A percentile compares a stretch with the other conserved stretches of the same genome.
Evolutionary conservation across 2,888 invertebrate genomes (phyloP).

Genomic region (Plutella xylostella): DNA sequence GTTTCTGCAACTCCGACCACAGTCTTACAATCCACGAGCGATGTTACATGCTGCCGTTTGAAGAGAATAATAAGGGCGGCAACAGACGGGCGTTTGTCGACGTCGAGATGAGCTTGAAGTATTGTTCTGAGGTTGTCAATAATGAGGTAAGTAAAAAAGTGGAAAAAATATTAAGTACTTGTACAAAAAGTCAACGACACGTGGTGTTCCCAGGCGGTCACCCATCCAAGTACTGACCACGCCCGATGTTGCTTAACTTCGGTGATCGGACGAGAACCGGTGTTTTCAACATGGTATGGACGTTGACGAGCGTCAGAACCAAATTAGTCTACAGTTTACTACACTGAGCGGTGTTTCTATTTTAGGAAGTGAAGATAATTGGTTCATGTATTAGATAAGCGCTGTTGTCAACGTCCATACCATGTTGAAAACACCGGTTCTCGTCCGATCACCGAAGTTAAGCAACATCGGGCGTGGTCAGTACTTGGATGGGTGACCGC

Average conservation of each 20-base stretch:
- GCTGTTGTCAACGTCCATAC: conserved; percentile 50
- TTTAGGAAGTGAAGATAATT: no score
- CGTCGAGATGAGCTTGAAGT: conserved; percentile 59
- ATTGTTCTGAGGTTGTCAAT: conserved; percentile 28
- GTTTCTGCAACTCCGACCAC: conserved; percentile 39
- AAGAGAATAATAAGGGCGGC: conserved; percentile 25
- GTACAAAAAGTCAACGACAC: conserved; percentile 38
- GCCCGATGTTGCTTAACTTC: conserved; percentile 19
- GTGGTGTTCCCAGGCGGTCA: conserved; percentile 34
- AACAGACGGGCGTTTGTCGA: conserved; percentile 50
- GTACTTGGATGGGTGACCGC: conserved; percentile 24
- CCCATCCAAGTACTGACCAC: conserved; percentile 24
- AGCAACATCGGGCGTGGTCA: conserved; percentile 52
- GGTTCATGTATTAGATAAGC: no score
- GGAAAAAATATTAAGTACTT: no score
- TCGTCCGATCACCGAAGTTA: conserved; percentile 61
- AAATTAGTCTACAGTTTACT: no score
- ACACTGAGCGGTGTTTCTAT: no score
- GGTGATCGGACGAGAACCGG: conserved; percentile 21
- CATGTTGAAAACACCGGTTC: conserved; percentile 55
- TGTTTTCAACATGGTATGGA: conserved; percentile 41
- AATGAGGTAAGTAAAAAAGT: no score
- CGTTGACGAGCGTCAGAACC: no score
- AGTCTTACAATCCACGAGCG: conserved; percentile 53
- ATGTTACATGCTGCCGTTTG: conserved; percentile 44